These are phyloP conservation scores for Malurus elegans DNA, from an alignment of 2,113 vertebrate species.

Conservation along the genomic window DNA sequence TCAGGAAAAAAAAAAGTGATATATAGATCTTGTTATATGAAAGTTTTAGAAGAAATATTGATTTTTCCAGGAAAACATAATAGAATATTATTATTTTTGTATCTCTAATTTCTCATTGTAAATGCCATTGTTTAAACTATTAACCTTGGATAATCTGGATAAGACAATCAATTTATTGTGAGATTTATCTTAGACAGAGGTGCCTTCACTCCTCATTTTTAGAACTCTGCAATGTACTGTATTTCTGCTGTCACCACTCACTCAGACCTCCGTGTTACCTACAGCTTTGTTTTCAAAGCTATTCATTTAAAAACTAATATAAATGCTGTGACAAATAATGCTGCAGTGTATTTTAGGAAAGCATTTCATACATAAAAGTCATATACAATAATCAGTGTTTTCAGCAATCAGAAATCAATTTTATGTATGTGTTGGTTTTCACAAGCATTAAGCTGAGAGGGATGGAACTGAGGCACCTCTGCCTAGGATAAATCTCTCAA, in stretches of 20 bases:
- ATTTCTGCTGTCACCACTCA: not conserved
- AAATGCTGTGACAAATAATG: not conserved
- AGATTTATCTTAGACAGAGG: too few species aligned
- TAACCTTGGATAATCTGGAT: too few species aligned
- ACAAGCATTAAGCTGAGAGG: not conserved
- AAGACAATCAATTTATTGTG: too few species aligned
- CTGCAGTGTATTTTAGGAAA: not conserved
- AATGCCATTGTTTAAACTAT: too few species aligned
- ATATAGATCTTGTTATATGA: too few species aligned
- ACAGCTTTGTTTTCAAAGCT: not conserved
- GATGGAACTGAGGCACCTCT: not conserved
- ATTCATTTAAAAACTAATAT: not conserved
- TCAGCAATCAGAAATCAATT: not conserved
- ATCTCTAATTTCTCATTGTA: too few species aligned
- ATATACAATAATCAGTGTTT: not conserved
- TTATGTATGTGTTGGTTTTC: not conserved
- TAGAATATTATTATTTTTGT: too few species aligned
- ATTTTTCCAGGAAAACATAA: too few species aligned
- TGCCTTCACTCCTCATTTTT: not conserved
- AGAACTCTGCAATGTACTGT: not conserved
- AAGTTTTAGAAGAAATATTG: too few species aligned
- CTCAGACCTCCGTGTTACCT: not conserved
- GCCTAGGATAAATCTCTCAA: not conserved
- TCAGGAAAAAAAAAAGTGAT: too few species aligned
- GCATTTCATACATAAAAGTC: not conserved